phyloP scores from a whole-genome alignment of 2,888 invertebrate genomes.

The Drosophila buzzatii region DNA sequence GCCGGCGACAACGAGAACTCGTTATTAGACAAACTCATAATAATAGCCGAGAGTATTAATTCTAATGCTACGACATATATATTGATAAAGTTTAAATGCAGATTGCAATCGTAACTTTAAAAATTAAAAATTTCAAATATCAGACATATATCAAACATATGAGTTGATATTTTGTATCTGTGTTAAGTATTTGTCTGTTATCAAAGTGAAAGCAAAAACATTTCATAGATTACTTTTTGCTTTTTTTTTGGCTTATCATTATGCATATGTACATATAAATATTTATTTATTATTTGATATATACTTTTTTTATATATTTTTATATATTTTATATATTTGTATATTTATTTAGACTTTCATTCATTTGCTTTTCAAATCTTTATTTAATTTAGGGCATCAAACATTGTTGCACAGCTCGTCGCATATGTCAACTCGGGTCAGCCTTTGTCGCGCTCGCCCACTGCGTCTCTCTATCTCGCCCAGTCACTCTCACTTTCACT shows the following conservation, averaged over 20 bases:
- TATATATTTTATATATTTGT: no score
- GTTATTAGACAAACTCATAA: no score
- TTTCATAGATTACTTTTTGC: conserved; percentile 16
- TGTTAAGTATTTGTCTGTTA: conserved; percentile 1
- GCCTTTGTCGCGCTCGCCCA: neutral
- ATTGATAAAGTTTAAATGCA: conserved; percentile 2
- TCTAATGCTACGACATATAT: no score
- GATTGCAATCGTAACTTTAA: neutral
- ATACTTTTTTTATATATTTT: no score
- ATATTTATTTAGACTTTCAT: conserved; percentile 8
- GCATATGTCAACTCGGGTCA: conserved; percentile 43
- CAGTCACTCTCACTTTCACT: no score
- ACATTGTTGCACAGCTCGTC: conserved; percentile 25
- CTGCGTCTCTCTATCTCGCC: no score
- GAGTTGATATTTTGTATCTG: neutral
- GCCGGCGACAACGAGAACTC: no score
- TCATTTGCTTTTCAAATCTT: conserved; percentile 30
- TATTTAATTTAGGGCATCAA: conserved; percentile 18
- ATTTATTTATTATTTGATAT: conserved; percentile 6
- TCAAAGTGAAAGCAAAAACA: conserved; percentile 52
- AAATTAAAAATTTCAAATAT: neutral
- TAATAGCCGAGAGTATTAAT: no score
- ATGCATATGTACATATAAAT: neutral
- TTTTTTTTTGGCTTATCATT: conserved; percentile 21
- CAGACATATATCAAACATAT: neutral